phyloP scores from a whole-genome alignment of 2,888 invertebrate genomes.

The Epirrhoe tristata region DNA sequence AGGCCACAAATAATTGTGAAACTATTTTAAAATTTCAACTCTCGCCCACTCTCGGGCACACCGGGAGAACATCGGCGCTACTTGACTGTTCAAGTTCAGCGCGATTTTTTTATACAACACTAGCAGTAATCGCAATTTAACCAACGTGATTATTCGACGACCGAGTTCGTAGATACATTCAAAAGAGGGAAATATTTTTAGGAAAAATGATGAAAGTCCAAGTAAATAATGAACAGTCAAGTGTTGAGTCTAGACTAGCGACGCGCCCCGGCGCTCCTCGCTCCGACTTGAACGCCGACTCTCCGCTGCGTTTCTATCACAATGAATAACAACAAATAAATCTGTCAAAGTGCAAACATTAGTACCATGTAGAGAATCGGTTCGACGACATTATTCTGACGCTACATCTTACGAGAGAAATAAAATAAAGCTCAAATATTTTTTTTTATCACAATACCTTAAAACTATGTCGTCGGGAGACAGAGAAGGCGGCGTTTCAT shows the following conservation, averaged over 20 bases:
- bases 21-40: slow-evolving; percentile 46
- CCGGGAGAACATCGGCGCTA: background rate
- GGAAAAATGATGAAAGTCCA: background rate
- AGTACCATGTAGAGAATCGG: slow-evolving; percentile 49
- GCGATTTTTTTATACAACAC: background rate
- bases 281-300: slow-evolving; percentile 34
- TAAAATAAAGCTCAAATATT: slow-evolving; percentile 58
- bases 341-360: slow-evolving; percentile 57
- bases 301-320: slow-evolving; percentile 50
- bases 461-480: slow-evolving; percentile 46
- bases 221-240: background rate
- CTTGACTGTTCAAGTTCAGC: background rate
- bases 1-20: slow-evolving; percentile 61
- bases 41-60: slow-evolving; percentile 18
- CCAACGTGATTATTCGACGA: background rate
- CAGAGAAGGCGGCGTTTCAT: slow-evolving; percentile 19
- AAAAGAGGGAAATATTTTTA: background rate
- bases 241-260: background rate
- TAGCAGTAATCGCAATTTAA: too few species aligned
- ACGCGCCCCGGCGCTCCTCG: background rate
- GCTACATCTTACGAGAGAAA: slow-evolving; percentile 47
- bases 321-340: slow-evolving; percentile 61
- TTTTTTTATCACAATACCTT: slow-evolving; percentile 64
- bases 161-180: background rate
- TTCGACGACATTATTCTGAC: slow-evolving; percentile 37